Evolutionary conservation across 2,797 vertebrate genomes (phyloP).

Genomic region (Epinephelus malabaricus): DNA sequence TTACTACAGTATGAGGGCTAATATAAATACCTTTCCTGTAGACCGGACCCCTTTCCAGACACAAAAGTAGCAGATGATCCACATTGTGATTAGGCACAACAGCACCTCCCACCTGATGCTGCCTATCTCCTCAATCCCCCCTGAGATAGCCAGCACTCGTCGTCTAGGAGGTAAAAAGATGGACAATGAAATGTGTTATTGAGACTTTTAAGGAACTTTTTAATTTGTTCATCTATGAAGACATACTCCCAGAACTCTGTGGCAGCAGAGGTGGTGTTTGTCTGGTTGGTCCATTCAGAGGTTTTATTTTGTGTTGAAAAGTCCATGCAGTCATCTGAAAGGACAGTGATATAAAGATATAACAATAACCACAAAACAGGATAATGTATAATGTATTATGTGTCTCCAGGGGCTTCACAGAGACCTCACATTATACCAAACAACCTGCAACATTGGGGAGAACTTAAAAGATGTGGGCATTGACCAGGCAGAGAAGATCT

Average conservation of each 20-base stretch:
- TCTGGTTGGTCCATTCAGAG: slow-evolving; percentile 52
- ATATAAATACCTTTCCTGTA: too few relatives aligned
- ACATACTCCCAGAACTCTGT: slow-evolving; percentile 87
- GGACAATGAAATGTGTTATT: too few relatives aligned
- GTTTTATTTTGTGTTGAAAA: slow-evolving; percentile 65
- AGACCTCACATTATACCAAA: background rate
- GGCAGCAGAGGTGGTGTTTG: slow-evolving; percentile 74
- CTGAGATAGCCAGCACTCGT: background rate
- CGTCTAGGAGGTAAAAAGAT: too few relatives aligned
- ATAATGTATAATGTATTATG: too few relatives aligned
- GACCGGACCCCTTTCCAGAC: slow-evolving; percentile 84
- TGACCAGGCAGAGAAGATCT: background rate
- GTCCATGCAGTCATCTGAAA: slow-evolving; percentile 78
- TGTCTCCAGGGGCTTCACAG: too few relatives aligned
- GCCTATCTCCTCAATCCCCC: slow-evolving; percentile 83
- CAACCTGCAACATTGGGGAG: background rate
- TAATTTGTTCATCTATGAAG: background rate
- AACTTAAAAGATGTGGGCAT: background rate
- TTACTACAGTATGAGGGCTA: too few relatives aligned
- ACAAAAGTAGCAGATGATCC: slow-evolving; percentile 84
- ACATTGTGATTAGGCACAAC: slow-evolving; percentile 75
- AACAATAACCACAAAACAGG: too few relatives aligned
- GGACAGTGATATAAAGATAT: background rate
- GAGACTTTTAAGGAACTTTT: background rate
- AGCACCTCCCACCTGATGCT: slow-evolving; percentile 80